Evolutionary conservation across 2,797 vertebrate genomes (phyloP), one percentile per base, ranked within the genome.

Genomic region (Poeciliopsis presidionis): DNA sequence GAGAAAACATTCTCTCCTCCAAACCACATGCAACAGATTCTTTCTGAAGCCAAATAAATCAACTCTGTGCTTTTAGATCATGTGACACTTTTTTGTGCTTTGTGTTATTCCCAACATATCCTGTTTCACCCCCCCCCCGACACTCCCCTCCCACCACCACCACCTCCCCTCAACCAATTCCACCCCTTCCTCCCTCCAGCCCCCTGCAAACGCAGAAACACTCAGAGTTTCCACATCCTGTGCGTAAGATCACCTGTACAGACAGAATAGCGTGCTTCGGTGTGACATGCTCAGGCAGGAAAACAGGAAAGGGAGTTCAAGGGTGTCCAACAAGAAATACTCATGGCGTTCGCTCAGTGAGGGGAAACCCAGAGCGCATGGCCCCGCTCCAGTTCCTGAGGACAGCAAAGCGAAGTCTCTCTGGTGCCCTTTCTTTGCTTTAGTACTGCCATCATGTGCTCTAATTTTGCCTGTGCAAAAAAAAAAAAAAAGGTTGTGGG

Each of bases 281-380:
- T 80, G 90, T 73, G 82, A 92, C 93, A 89, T 90, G 92, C 90
- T 92, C 90, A 85, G 94, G 90, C 94, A 94, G 92, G 93, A 94
- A 93, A 94, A 94, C 93, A 94, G 94, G 93, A 95, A 94, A 92
- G 88, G 86, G 92, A 93, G 93, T 95, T 94, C 94, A 94, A 94
- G 92, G 93, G 88, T 94, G 93, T 93, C 93, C 88, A 79, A 92
- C 90, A 90, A 89, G 88, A 93, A 91, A 90, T 90, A 83, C 85
- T 90, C 80, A 30, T 84, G 77, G 80, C 87, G 84, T 85, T 91
- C 77, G 30, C 87, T 80, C 84, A 90, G 90, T 88, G 87, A 89
- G 93, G 94, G 93, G 89, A 94, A 94, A 92, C 90, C 93, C 93
- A 86, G 81, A 81, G 86, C 88, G 87, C 61, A 36, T 90, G 91